Conservation (phyloP, 2,888 invertebrate genomes). For the Apodemia mormo region DNA sequence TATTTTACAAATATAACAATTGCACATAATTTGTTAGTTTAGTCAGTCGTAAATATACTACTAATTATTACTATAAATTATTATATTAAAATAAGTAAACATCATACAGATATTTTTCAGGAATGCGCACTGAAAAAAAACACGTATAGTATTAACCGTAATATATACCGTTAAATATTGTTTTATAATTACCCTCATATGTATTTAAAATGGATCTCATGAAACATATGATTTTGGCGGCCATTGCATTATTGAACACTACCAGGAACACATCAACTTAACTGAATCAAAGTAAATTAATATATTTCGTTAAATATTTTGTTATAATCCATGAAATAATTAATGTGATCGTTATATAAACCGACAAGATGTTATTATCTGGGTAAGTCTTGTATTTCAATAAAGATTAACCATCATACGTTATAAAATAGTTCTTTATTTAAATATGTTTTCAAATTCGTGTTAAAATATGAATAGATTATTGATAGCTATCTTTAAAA, state of each 20-base stretch:
- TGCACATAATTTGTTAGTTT: no score
- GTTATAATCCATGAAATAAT: constrained; percentile 21
- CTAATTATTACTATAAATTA: no score
- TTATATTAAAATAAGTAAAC: no score
- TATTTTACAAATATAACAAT: no score
- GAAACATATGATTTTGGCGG: constrained; percentile 42
- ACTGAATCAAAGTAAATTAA: constrained; percentile 40
- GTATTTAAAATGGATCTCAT: constrained; percentile 34
- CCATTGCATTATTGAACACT: constrained; percentile 64
- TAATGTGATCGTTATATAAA: constrained; percentile 21
- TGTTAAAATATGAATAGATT: neutral
- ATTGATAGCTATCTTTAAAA: neutral
- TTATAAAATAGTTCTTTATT: neutral
- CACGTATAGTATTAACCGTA: constrained; percentile 13
- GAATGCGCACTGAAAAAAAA: neutral
- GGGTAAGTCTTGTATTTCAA: constrained; percentile 19
- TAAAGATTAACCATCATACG: neutral
- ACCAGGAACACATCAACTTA: constrained; percentile 48
- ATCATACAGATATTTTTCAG: neutral
- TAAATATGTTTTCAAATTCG: neutral
- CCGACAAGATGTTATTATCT: constrained; percentile 23
- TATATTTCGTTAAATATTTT: constrained; percentile 32
- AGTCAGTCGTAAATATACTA: no score
- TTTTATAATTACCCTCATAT: constrained; percentile 38
- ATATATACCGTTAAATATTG: constrained; percentile 21